Evolutionary conservation across 2,113 vertebrate species (phyloP), one percentile per base, ranked within the genome.

Genomic region (Peromyscus polionotus): DNA sequence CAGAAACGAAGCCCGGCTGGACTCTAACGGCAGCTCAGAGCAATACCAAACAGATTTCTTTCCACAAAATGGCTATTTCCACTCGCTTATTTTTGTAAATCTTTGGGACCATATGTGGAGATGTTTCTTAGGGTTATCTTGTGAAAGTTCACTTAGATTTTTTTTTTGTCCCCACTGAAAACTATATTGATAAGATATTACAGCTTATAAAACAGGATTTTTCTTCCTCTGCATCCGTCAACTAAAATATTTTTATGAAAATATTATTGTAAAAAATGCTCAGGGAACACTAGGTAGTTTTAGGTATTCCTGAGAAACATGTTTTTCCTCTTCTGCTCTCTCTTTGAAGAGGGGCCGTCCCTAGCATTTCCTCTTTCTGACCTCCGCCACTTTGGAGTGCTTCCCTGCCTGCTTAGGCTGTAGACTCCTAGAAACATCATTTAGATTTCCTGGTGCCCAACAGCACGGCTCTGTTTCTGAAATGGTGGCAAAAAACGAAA

Each of bases 391-490:
- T 91, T 67, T 80, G 77, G 75, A 94, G 45, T 36, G 24, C 59
- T 89, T 96, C 83, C 88, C 81, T 76, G 24, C 88, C 86, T 96
- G 95, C 91, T 73, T 96, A 84, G 59, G 68, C 63, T 88, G 10
- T 92, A 88, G 94, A 91, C 79, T 91, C 93, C 89, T 84, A 93
- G 83, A 94, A 96, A 93, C 87, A 91, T 36, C 33, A 77, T 94
- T 95, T 80, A 88, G 77, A 94, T 87, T 94, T 97, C 88, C 70
- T 76, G 90, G 75, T 11, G 17, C 57, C 80, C 77, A 70, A 2
- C 83, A 95, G 68, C 31, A 75, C 4, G 93, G 42, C 81, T 95
- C 88, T 91, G 51, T 94, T 94, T 96, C 87, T 97, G 57, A 97
- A 88, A 92, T 14, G 7, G 36, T 8, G 63, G 45, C 48, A 87